Conservation (phyloP, 2,888 invertebrate genomes). For the Phytoseiulus persimilis region DNA sequence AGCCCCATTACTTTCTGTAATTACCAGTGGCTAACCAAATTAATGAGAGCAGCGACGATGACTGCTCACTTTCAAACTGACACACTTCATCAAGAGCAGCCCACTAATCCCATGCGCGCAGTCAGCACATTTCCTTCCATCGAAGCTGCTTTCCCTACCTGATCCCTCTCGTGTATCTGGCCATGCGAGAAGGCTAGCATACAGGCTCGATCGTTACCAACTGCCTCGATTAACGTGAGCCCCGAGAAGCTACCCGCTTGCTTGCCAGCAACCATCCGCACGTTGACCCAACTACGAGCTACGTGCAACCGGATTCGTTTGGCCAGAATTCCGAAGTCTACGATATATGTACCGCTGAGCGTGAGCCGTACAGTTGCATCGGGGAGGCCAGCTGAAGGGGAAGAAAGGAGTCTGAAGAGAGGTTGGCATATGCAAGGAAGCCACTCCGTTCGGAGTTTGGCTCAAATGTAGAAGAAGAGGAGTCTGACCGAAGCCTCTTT, state of each 20-base stretch:
- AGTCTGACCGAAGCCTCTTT: not conserved
- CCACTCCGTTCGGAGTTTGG: not conserved
- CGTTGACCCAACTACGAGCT: too few relatives aligned
- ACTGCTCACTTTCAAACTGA: constrained; percentile 5
- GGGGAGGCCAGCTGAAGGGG: too few relatives aligned
- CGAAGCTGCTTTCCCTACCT: not conserved
- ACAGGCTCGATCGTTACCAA: not conserved
- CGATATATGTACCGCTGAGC: too few relatives aligned
- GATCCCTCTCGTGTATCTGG: not conserved
- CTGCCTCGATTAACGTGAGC: not conserved
- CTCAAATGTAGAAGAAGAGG: not conserved
- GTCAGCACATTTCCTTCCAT: not conserved
- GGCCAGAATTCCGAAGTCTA: too few relatives aligned
- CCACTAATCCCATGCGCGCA: not conserved
- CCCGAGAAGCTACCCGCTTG: not conserved
- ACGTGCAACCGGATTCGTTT: too few relatives aligned
- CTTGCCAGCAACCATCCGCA: too few relatives aligned
- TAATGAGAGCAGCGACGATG: not conserved
- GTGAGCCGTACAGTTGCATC: too few relatives aligned
- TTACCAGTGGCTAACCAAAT: not conserved
- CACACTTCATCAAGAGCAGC: not conserved
- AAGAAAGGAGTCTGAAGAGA: too few relatives aligned
- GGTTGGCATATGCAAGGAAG: too few relatives aligned
- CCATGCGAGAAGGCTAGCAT: not conserved
- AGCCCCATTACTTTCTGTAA: not conserved